phyloP scores from a whole-genome alignment of 2,888 invertebrate genomes.

The Lasioglossum malachurum region DNA sequence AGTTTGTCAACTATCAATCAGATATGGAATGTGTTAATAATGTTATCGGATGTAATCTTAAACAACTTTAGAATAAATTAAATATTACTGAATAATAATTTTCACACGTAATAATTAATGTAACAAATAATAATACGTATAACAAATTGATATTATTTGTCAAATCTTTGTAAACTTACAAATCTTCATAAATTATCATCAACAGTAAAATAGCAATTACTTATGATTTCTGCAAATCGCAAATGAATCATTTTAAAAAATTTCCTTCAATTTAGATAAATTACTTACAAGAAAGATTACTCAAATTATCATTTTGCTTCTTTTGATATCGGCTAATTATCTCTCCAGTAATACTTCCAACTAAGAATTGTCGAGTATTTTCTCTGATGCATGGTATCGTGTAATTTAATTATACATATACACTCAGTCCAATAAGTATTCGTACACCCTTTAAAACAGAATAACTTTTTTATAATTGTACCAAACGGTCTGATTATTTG shows the following conservation, averaged over 20 bases:
- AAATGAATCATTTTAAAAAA: background rate
- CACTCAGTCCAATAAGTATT: too few relatives aligned
- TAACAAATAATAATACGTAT: background rate
- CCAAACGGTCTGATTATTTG: too few relatives aligned
- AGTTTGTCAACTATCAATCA: background rate
- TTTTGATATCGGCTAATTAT: background rate
- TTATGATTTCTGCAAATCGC: background rate
- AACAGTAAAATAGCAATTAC: background rate
- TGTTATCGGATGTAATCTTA: background rate
- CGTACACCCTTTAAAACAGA: too few relatives aligned
- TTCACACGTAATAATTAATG: background rate
- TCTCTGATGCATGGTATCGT: background rate
- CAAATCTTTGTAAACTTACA: background rate
- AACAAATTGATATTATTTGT: background rate
- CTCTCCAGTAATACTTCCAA: background rate
- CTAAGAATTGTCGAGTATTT: background rate
- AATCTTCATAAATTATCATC: background rate
- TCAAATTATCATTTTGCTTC: background rate
- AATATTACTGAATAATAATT: background rate
- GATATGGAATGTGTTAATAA: background rate
- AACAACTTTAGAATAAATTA: background rate
- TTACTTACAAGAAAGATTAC: background rate
- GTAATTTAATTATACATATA: background rate
- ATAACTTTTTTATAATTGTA: too few relatives aligned
- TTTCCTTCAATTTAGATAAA: background rate